Conservation (phyloP, 1,140 invertebrate species). For the Megathymus violae region DNA sequence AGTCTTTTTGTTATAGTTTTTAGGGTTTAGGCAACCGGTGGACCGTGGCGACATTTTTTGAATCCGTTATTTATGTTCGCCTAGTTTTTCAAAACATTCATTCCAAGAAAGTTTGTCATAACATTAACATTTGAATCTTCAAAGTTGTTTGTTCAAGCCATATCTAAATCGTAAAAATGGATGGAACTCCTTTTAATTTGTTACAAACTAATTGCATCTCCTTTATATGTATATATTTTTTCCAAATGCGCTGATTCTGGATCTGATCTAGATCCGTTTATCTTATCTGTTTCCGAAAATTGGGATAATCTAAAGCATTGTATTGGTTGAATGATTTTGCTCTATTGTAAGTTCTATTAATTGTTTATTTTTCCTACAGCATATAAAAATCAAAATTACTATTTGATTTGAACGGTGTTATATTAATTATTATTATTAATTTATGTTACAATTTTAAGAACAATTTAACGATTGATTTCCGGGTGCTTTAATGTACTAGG, state of each 20-base stretch:
- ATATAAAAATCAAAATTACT: too few relatives aligned
- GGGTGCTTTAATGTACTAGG: slow-evolving; percentile 52
- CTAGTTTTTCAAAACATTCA: slow-evolving; percentile 30
- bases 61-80: slow-evolving; percentile 57
- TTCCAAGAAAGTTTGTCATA: slow-evolving; percentile 24
- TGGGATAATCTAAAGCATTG: slow-evolving; percentile 21
- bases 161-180: slow-evolving; percentile 1
- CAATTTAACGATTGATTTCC: slow-evolving; percentile 69
- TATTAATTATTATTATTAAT: too few relatives aligned
- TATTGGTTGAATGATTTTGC: slow-evolving; percentile 11
- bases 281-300: slow-evolving; percentile 20
- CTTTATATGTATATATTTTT: slow-evolving; percentile 7
- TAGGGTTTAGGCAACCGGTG: slow-evolving; percentile 57
- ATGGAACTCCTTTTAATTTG: not conserved
- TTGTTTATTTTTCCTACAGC: too few relatives aligned
- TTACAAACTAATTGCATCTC: not conserved
- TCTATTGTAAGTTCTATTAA: not conserved
- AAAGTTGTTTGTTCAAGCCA: not conserved
- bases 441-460: slow-evolving; percentile 58
- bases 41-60: slow-evolving; percentile 66
- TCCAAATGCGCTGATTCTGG: not conserved
- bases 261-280: slow-evolving; percentile 11
- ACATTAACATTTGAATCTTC: slow-evolving; percentile 4
- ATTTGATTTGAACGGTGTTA: too few relatives aligned
- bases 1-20: slow-evolving; percentile 77